Conservation (phyloP, 2,797 vertebrate species). For the Triplophysa yarkandensis region DNA sequence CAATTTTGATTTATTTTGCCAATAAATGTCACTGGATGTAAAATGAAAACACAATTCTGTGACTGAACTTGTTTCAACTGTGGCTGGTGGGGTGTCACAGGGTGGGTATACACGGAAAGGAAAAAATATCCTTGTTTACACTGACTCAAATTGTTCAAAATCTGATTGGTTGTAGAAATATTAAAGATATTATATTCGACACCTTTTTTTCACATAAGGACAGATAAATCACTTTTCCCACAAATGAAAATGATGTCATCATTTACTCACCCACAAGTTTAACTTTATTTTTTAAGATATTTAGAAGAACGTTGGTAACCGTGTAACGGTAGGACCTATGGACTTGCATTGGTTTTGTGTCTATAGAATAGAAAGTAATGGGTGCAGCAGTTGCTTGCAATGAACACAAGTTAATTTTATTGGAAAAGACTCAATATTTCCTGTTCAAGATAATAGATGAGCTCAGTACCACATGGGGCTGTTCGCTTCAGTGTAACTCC, state of each 20-base stretch:
- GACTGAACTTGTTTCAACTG: background rate
- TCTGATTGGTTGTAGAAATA: background rate
- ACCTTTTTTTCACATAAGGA: too few relatives aligned
- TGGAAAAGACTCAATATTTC: slow-evolving; percentile 18
- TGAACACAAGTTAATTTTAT: background rate
- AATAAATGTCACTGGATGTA: background rate
- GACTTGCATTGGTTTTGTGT: too few relatives aligned
- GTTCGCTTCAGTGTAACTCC: slow-evolving; percentile 58
- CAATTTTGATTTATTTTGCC: background rate
- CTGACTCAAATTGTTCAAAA: background rate
- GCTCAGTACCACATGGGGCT: slow-evolving; percentile 62
- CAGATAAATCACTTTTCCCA: too few relatives aligned
- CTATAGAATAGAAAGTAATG: background rate
- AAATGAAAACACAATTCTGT: background rate
- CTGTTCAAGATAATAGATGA: background rate
- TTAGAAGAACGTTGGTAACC: background rate
- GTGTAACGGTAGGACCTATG: too few relatives aligned
- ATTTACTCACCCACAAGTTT: too few relatives aligned
- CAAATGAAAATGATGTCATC: too few relatives aligned
- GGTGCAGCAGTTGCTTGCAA: too few relatives aligned
- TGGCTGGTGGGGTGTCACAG: background rate
- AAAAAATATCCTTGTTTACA: background rate
- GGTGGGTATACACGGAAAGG: background rate
- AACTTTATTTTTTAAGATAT: too few relatives aligned
- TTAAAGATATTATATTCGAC: too few relatives aligned